Base-by-base conservation (phyloP, 1,140 invertebrate species). In the Streblospio benedicti region DNA sequence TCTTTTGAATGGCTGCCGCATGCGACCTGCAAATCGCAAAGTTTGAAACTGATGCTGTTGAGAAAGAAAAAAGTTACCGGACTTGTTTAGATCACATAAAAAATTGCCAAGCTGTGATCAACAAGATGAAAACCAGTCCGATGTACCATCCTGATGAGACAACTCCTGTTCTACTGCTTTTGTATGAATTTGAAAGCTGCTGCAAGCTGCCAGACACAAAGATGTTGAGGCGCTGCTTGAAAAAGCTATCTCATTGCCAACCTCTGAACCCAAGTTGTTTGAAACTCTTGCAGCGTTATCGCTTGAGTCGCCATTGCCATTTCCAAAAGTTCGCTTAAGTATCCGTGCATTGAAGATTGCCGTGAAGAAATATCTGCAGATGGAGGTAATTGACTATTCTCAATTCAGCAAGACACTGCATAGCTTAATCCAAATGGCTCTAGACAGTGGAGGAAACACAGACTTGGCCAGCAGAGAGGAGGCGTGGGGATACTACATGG, bases 161-260 rank as follows among this genome's bases (percentile, higher is more conserved):
- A 9, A 58, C 67, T 33, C 66, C 71, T n/a, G 65, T 64, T 2
- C 51, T 76, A 16, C 23, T 76, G 38, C 33, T 75, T 47, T 50
- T 76, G 49, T 76, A 74, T 64, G 73, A 76, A 50, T 75, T 76
- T 71, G 73, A 76, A 57, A 69, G 71, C 1, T 62, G 67, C 43
- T 65, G 65, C 4, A 70, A 71, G 33, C 63, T 76, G 12, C 61
- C 65, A 6, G 71, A 75, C 59, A 62, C 59, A 0, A 43, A 55
- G 25, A n/a, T n/a, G 65, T 70, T 6, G 74, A 76, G 54, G 52
- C 63, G 12, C 57, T 74, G 5, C 52, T 75, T 27, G 74, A 73
- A 45, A 68, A 64, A 59, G 68, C 69, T 3, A 60, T 76, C 14
- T 61, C 66, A 14, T 52, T 73, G 23, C 69, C 72, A 28, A 65